phyloP scores from a whole-genome alignment of 2,113 vertebrate species.

The Alligator sinensis region DNA sequence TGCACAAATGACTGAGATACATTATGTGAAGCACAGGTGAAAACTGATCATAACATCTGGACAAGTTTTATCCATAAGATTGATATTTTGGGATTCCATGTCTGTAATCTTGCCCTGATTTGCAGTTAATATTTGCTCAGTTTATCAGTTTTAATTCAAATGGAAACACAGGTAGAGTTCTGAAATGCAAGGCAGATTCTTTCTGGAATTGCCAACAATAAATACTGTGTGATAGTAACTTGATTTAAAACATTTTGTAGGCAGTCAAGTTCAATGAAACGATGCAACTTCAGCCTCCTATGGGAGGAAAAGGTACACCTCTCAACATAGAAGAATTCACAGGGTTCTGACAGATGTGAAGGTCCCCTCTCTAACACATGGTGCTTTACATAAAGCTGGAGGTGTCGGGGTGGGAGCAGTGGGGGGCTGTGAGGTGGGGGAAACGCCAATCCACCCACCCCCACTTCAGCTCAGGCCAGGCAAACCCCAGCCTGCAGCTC shows the following conservation, averaged over 20 bases:
- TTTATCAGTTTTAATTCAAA: neutral
- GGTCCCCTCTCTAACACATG: too few relatives aligned
- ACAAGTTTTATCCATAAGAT: neutral
- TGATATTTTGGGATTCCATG: rapidly evolving
- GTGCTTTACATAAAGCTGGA: too few relatives aligned
- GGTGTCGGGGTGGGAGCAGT: too few relatives aligned
- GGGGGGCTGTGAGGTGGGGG: too few relatives aligned
- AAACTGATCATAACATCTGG: neutral
- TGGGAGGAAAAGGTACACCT: too few relatives aligned
- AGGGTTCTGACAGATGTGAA: too few relatives aligned
- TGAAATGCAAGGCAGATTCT: neutral
- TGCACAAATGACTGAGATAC: neutral
- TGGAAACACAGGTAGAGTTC: neutral
- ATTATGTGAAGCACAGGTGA: neutral
- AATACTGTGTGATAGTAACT: rapidly evolving
- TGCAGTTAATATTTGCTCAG: neutral
- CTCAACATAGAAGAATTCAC: too few relatives aligned
- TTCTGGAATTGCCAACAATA: neutral
- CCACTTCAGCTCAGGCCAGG: too few relatives aligned
- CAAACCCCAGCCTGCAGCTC: too few relatives aligned
- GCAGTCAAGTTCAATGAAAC: neutral
- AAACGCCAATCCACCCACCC: too few relatives aligned
- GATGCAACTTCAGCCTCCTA: too few relatives aligned
- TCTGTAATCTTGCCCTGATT: neutral
- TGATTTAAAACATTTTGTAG: neutral